Evolutionary conservation across 2,113 vertebrate species (phyloP).

Genomic region (Chamaetylas fuelleborni): DNA sequence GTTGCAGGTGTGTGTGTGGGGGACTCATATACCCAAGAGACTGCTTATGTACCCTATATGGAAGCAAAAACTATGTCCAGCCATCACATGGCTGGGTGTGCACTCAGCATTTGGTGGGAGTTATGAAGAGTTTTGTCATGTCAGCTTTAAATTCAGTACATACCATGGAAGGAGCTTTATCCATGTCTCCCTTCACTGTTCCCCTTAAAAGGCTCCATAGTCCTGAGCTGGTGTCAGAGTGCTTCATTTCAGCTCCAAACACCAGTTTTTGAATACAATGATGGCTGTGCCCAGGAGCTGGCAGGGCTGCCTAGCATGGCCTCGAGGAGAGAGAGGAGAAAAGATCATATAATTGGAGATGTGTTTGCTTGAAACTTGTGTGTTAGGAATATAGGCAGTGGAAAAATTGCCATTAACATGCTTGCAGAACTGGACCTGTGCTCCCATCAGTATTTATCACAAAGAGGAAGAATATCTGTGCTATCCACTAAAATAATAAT

Average conservation of each 20-base stretch:
- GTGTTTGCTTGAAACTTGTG: neutral
- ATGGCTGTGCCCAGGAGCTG: neutral
- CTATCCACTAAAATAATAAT: neutral
- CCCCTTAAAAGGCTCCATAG: neutral
- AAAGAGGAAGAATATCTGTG: neutral
- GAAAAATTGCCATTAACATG: neutral
- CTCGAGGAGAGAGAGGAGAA: neutral
- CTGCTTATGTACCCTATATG: no score
- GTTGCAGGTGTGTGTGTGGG: accelerated
- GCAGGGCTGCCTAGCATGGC: neutral
- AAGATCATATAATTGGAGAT: neutral
- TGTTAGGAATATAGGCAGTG: neutral
- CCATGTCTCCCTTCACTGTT: neutral
- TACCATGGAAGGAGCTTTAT: neutral
- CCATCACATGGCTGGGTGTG: neutral
- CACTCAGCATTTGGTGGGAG: neutral
- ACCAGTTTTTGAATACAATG: neutral
- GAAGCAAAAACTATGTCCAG: neutral
- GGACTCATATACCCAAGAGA: no score
- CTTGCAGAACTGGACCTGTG: neutral
- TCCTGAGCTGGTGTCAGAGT: neutral
- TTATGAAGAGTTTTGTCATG: neutral
- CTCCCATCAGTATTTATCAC: neutral
- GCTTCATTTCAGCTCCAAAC: neutral
- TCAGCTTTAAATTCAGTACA: neutral